Evolutionary conservation across 1,140 invertebrate genomes (phyloP).

Genomic region (Drosophila subpulchrella): DNA sequence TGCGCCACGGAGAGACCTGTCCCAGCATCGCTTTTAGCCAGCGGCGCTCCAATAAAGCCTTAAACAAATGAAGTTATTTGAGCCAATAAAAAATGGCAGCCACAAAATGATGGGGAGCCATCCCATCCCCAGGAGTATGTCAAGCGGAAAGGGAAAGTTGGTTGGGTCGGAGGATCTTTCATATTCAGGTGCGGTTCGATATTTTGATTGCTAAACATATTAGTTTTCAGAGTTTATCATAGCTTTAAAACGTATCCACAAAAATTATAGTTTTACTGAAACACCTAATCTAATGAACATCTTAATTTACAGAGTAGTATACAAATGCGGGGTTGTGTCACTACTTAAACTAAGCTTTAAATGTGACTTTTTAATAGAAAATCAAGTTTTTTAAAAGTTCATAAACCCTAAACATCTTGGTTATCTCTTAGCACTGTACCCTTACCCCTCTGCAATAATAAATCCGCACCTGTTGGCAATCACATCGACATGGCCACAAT

Average conservation of each 20-base stretch:
- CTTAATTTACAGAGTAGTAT: no score
- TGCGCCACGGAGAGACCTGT: slow-evolving; percentile 53
- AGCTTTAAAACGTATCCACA: background rate
- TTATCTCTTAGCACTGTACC: background rate
- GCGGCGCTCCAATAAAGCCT: slow-evolving; percentile 68
- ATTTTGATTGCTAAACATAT: background rate
- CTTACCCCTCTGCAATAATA: no score
- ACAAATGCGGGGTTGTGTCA: no score
- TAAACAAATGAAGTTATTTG: slow-evolving; percentile 82
- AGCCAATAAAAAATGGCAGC: slow-evolving; percentile 73
- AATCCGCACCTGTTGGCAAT: slow-evolving; percentile 32
- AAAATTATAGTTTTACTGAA: no score
- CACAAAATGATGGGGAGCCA: slow-evolving; percentile 41
- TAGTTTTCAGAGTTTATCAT: background rate
- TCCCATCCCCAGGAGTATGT: slow-evolving; percentile 35
- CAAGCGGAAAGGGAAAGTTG: slow-evolving; percentile 70
- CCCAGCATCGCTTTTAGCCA: slow-evolving; percentile 35
- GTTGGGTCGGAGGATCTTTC: background rate
- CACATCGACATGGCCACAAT: background rate
- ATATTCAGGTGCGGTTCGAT: slow-evolving; percentile 14
- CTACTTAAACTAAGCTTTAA: no score
- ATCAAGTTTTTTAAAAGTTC: no score
- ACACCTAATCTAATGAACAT: no score
- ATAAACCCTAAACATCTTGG: background rate
- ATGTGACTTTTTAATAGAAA: no score